A percentile compares a stretch with the other conserved stretches of the same genome.
Conservation (phyloP, 2,113 vertebrate genomes). For the Mesitornis unicolor region DNA sequence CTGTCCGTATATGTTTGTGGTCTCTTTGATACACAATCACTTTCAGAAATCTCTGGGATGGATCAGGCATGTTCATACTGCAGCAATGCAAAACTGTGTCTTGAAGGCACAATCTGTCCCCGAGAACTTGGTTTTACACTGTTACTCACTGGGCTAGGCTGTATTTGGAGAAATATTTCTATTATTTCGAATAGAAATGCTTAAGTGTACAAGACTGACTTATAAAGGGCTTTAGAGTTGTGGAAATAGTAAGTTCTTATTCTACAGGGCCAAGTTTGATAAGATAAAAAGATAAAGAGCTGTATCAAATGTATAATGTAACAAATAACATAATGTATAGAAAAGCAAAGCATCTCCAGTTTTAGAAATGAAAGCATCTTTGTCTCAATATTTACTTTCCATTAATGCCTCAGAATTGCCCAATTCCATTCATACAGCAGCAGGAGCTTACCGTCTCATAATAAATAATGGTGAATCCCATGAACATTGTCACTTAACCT, state of each 20-base stretch:
- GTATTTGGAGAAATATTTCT: not conserved
- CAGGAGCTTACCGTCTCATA: constrained; percentile 13
- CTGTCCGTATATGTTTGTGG: not conserved
- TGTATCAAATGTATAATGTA: not conserved
- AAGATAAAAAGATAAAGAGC: not conserved
- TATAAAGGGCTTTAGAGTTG: not conserved
- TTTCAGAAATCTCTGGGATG: not conserved
- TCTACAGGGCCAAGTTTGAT: not conserved
- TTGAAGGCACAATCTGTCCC: not conserved
- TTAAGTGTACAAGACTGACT: not conserved
- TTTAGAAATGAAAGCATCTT: constrained; percentile 46
- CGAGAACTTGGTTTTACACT: not conserved
- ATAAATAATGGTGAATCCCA: not conserved
- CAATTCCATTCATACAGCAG: not conserved
- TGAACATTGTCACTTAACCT: not conserved
- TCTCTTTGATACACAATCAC: not conserved
- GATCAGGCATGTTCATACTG: not conserved
- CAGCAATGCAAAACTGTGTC: not conserved
- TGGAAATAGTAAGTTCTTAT: not conserved
- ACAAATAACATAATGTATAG: not conserved
- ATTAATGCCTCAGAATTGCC: not conserved
- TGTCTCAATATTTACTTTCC: constrained; percentile 22
- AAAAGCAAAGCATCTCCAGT: not conserved
- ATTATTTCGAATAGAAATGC: not conserved
- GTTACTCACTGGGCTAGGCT: not conserved